A percentile compares a stretch with the other conserved stretches of the same genome.
phyloP scores from a whole-genome alignment of 1,140 invertebrate species.

The Xylocopa sonorina region DNA sequence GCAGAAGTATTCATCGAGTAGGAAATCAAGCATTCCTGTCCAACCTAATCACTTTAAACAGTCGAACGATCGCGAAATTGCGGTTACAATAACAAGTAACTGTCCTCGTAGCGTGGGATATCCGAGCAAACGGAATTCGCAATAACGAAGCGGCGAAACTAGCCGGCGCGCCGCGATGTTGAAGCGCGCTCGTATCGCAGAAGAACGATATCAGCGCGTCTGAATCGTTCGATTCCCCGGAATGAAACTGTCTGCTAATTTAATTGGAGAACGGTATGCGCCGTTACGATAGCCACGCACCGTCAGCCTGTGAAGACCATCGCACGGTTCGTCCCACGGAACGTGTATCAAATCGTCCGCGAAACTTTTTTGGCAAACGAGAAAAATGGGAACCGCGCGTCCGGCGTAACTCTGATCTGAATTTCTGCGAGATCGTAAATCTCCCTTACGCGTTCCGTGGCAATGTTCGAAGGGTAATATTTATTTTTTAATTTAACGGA shows the following conservation, averaged over 20 bases:
- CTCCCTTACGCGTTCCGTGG: no score
- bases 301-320: slow-evolving; percentile 10
- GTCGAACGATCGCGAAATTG: background rate
- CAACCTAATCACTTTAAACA: background rate
- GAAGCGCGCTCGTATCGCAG: background rate
- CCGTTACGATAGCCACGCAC: background rate
- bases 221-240: background rate
- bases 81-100: background rate
- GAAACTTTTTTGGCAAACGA: background rate
- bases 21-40: background rate
- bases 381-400: slow-evolving; percentile 49
- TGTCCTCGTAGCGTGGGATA: background rate
- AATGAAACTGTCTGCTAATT: slow-evolving; percentile 37
- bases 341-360: slow-evolving; percentile 25
- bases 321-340: background rate
- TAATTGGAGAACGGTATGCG: slow-evolving; percentile 19
- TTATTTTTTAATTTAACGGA: background rate
- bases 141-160: slow-evolving; percentile 21
- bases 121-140: background rate
- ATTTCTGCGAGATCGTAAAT: no score
- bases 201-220: slow-evolving; percentile 1
- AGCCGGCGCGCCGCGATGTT: background rate
- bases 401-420: no score
- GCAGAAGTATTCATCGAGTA: background rate
- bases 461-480: no score